Percentiles rank a stretch among this genome's conserved stretches.
Evolutionary conservation across 2,113 vertebrate species (phyloP).

Genomic region (Pitta sordida): DNA sequence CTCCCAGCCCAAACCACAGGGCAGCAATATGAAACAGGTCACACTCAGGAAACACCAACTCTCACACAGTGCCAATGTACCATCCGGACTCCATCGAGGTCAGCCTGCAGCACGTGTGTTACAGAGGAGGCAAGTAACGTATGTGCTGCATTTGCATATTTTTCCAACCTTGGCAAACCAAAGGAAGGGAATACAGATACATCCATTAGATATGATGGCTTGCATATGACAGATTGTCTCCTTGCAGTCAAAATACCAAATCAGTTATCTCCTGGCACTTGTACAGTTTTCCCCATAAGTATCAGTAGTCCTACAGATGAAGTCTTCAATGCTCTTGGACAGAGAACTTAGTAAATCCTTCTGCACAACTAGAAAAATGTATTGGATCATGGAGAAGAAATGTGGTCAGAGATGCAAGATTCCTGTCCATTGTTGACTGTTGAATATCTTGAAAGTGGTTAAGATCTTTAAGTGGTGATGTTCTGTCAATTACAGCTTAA

Average conservation of each 20-base stretch:
- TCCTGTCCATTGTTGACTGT: background rate
- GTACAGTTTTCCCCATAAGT: background rate
- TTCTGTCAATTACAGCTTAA: background rate
- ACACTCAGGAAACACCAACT: background rate
- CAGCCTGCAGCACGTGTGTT: background rate
- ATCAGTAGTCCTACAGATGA: background rate
- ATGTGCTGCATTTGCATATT: background rate
- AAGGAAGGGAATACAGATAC: background rate
- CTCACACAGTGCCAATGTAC: background rate
- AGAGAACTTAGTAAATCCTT: background rate
- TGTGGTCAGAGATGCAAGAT: background rate
- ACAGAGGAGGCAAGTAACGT: background rate
- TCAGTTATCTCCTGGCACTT: background rate
- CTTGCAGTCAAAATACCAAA: constrained; percentile 5
- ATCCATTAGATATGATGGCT: background rate
- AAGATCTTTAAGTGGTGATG: background rate
- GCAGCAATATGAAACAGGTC: background rate
- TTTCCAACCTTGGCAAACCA: background rate
- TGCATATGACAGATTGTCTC: background rate
- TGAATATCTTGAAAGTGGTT: background rate
- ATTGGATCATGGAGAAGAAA: background rate
- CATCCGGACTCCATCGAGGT: background rate
- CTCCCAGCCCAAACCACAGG: background rate
- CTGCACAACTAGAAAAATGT: background rate
- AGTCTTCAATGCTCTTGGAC: background rate